A percentile compares a stretch with the other conserved stretches of the same genome.
These are phyloP conservation scores for Musca domestica DNA, from an alignment of 1,140 invertebrate genomes.

Conservation along the genomic window DNA sequence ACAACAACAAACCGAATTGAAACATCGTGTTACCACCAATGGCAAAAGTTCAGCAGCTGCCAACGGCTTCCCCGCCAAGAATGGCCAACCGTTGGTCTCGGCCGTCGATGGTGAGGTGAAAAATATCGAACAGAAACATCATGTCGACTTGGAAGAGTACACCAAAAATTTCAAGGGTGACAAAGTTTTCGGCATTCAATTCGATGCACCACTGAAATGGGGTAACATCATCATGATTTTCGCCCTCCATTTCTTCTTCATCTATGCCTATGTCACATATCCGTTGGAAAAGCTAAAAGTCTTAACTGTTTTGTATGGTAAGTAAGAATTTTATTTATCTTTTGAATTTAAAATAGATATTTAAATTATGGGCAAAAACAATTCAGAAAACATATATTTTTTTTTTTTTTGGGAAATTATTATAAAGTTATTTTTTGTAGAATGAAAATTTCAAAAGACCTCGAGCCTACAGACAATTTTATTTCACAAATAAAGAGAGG, in stretches of 20 bases:
- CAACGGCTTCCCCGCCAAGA: not conserved
- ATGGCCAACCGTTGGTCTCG: conserved; percentile 3
- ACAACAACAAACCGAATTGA: not conserved
- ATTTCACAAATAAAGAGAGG: no score
- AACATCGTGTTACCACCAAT: not conserved
- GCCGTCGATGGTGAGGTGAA: conserved; percentile 17
- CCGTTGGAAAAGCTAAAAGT: conserved; percentile 32
- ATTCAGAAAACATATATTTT: not conserved
- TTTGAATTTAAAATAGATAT: conserved; percentile 23
- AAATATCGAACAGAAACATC: conserved; percentile 25
- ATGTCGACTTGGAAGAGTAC: conserved; percentile 45
- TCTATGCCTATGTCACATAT: conserved; percentile 36
- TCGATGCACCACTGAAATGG: conserved; percentile 53
- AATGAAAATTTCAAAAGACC: no score
- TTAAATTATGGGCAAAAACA: not conserved
- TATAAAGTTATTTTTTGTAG: not conserved
- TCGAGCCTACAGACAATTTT: no score
- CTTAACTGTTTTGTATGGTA: conserved; percentile 42
- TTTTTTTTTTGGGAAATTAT: conserved; percentile 24
- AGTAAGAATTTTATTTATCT: conserved; percentile 31
- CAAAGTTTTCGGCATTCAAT: conserved; percentile 39
- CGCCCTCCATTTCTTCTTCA: conserved; percentile 40
- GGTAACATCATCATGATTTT: conserved; percentile 52
- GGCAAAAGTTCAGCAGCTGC: not conserved
- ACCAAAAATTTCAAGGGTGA: conserved; percentile 43